A percentile compares a stretch with the other conserved stretches of the same genome.
Conservation (phyloP, 2,888 invertebrate species). For the Lamellibrachia satsuma region DNA sequence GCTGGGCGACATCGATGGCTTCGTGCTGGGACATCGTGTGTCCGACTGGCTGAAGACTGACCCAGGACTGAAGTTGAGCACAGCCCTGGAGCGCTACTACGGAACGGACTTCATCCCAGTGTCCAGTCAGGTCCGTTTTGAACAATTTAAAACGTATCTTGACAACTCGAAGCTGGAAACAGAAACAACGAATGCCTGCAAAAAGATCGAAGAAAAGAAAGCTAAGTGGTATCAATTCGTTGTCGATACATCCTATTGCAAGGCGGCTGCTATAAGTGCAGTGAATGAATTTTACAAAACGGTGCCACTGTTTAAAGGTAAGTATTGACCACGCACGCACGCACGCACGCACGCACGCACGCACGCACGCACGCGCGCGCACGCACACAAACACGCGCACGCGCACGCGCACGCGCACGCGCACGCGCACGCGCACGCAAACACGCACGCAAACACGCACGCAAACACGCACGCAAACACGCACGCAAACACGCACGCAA, state of each 20-base stretch:
- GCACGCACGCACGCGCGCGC: not conserved
- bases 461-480: no score
- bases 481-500: not conserved
- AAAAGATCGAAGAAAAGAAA: not conserved
- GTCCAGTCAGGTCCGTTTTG: constrained; percentile 10
- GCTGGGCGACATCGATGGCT: not conserved
- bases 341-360: not conserved
- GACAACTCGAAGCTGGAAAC: not conserved
- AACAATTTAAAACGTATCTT: not conserved
- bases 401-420: not conserved
- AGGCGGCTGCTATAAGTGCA: not conserved
- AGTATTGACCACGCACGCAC: not conserved
- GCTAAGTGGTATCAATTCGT: not conserved
- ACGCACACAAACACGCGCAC: not conserved
- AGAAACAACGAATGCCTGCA: not conserved
- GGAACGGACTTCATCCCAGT: not conserved
- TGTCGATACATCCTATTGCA: not conserved
- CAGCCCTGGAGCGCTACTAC: not conserved
- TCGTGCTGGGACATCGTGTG: not conserved
- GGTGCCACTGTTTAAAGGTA: not conserved
- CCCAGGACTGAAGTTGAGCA: not conserved
- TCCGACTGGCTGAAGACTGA: not conserved
- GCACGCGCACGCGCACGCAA: not conserved
- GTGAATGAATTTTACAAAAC: not conserved
- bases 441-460: not conserved